phyloP scores from a whole-genome alignment of 2,888 invertebrate species.

The Hirtodrosophila alboralis region DNA sequence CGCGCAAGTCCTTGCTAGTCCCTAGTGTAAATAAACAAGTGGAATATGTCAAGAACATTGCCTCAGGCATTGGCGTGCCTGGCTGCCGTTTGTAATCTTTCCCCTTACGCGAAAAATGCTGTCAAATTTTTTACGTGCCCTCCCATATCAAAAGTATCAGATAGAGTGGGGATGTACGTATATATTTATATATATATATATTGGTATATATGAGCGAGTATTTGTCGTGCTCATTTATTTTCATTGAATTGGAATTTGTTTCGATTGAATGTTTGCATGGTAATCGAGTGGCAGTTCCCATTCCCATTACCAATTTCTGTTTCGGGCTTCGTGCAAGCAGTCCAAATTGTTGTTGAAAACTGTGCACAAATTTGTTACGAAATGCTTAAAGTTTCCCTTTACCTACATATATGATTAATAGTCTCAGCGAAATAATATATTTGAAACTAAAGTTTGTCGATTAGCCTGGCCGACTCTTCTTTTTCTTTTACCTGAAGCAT shows the following conservation, averaged over 20 bases:
- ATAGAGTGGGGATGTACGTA: conserved; percentile 1
- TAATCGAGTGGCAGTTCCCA: conserved; percentile 72
- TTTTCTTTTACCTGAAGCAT: too few species aligned
- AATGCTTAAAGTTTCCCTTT: conserved; percentile 54
- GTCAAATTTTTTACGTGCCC: conserved; percentile 64
- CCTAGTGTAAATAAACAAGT: conserved; percentile 74
- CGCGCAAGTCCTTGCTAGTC: conserved; percentile 34
- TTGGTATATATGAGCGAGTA: conserved; percentile 45
- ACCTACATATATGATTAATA: conserved; percentile 66
- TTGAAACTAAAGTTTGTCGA: conserved; percentile 71
- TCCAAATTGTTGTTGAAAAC: conserved; percentile 56
- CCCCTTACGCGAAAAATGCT: conserved; percentile 52
- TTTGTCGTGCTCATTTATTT: conserved; percentile 78
- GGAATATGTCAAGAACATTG: conserved; percentile 75
- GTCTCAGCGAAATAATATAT: conserved; percentile 62
- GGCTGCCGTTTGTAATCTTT: conserved; percentile 68
- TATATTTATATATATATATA: conserved; percentile 7
- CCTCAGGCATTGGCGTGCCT: conserved; percentile 64
- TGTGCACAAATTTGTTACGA: conserved; percentile 37
- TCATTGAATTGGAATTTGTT: conserved; percentile 76
- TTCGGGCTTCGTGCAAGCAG: not conserved
- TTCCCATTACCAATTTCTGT: conserved; percentile 9
- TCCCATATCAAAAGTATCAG: too few species aligned
- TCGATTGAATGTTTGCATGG: conserved; percentile 79
- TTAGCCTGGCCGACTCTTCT: conserved; percentile 57